Base-by-base conservation (phyloP, 2,888 invertebrate genomes). In the Cheilosia scutellata region DNA sequence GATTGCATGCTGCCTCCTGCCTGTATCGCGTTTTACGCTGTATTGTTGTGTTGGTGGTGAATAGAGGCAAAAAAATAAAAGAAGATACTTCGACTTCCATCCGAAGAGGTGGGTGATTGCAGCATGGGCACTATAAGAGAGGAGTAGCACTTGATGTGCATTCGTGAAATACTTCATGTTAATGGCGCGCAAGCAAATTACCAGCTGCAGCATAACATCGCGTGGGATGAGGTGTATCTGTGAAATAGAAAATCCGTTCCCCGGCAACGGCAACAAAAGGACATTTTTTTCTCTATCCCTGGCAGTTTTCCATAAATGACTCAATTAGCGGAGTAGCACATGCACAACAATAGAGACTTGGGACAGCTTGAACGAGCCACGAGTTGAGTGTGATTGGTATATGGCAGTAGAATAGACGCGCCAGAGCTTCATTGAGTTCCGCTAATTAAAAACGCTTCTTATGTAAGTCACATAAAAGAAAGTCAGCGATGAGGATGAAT, bases 261-360 rank as follows among this genome's bases (percentile, higher is more conserved):
- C 37, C 11, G 37, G 37, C 33, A n/a, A 33, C 33, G 33, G 33
- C 9, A 37, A 37, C 37, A 11, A 37, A 27, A 49, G 53, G 27
- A 37, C 2, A 27, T n/a, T 44, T 44, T 44, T 31, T 20, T 42
- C 27, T 27, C 51, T 27, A 13, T 57, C 31, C 31, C 20, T 29
- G 20, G 60, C 60, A 78, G 78, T 63, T 78, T 74, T 71, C 58
- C 75, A 80, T 84, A 80, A 84, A 84, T 84, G 84, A 84, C 84
- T 84, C 84, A 84, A 84, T 84, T 84, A 84, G 84, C 65, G 51
- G 80, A 80, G 71, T 66, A 71, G 84, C 79, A 75, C 84, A 84
- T 70, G 71, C 4, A 37, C 16, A 60, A 53, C 75, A 75, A 84
- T 79, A 75, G 80, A 58, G 47, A 27, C 44, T 70, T 33, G 57